phyloP scores from a whole-genome alignment of 2,797 vertebrate genomes.

The Tympanoctomys barrerae region DNA sequence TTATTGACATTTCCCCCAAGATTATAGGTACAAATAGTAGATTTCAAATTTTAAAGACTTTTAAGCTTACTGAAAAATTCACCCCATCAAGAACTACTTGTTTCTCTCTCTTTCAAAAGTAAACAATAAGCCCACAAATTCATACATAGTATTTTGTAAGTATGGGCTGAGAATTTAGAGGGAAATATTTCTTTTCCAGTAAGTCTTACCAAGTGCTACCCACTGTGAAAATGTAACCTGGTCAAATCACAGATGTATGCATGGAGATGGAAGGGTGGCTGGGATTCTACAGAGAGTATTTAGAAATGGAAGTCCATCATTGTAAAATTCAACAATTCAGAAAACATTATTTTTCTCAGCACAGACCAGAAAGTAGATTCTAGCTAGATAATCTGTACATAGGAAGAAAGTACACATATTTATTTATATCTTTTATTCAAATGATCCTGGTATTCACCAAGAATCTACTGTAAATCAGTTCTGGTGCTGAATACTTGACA shows the following conservation, averaged over 20 bases:
- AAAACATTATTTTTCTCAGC: neutral
- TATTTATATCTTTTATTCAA: neutral
- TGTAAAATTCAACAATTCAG: slow-evolving; percentile 29
- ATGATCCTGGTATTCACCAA: neutral
- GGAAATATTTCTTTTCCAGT: slow-evolving; percentile 22
- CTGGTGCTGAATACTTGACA: neutral
- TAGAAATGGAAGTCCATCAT: slow-evolving; percentile 23
- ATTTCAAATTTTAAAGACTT: slow-evolving; percentile 31
- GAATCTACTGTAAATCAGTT: neutral
- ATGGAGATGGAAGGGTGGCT: neutral
- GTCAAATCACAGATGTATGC: neutral
- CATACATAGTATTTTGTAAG: neutral
- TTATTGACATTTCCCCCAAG: slow-evolving; percentile 6
- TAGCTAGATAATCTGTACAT: neutral
- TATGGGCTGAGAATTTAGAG: neutral
- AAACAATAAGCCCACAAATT: neutral
- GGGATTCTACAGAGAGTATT: slow-evolving; percentile 8
- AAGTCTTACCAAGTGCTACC: neutral
- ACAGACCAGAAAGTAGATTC: neutral
- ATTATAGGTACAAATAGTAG: neutral
- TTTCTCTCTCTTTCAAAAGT: slow-evolving; percentile 15
- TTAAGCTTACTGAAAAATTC: slow-evolving; percentile 31
- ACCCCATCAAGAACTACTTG: neutral
- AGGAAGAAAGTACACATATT: slow-evolving; percentile 33
- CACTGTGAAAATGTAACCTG: neutral